These are phyloP conservation scores for Adoxophyes honmai DNA, from an alignment of 1,140 invertebrate species.

Conservation along the genomic window DNA sequence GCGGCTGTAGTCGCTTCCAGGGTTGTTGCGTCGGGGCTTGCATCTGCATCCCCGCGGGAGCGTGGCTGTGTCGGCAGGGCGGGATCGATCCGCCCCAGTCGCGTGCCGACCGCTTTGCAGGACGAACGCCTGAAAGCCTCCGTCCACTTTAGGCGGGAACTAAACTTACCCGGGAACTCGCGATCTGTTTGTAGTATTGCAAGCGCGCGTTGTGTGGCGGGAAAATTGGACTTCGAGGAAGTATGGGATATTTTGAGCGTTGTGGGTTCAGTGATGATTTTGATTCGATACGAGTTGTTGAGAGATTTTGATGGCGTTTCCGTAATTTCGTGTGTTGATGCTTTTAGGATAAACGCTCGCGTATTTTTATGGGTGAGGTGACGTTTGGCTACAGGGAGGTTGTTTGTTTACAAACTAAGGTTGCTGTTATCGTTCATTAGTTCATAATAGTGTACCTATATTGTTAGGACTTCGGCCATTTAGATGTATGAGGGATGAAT, in stretches of 20 bases:
- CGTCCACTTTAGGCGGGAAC: constrained; percentile 64
- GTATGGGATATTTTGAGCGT: background rate
- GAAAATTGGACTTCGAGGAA: background rate
- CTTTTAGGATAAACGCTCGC: no score
- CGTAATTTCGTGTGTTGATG: constrained; percentile 18
- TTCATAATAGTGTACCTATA: no score
- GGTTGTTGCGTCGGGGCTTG: constrained; percentile 27
- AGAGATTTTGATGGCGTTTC: constrained; percentile 26
- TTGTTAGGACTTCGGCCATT: no score
- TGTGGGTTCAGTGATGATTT: background rate
- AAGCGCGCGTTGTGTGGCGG: background rate
- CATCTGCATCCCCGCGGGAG: constrained; percentile 69
- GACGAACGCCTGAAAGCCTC: constrained; percentile 58
- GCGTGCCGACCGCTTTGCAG: constrained; percentile 42
- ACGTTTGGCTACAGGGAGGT: no score
- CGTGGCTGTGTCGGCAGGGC: constrained; percentile 40
- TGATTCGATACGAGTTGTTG: background rate
- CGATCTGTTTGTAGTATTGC: constrained; percentile 9
- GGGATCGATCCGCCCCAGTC: constrained; percentile 72
- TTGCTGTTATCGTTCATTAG: no score
- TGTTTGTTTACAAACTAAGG: no score
- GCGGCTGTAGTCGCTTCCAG: constrained; percentile 45
- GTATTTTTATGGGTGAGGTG: no score
- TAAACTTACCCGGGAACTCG: constrained; percentile 25
- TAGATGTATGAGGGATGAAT: no score